phyloP scores from a whole-genome alignment of 2,888 invertebrate genomes.

The Argynnis bischoffii region DNA sequence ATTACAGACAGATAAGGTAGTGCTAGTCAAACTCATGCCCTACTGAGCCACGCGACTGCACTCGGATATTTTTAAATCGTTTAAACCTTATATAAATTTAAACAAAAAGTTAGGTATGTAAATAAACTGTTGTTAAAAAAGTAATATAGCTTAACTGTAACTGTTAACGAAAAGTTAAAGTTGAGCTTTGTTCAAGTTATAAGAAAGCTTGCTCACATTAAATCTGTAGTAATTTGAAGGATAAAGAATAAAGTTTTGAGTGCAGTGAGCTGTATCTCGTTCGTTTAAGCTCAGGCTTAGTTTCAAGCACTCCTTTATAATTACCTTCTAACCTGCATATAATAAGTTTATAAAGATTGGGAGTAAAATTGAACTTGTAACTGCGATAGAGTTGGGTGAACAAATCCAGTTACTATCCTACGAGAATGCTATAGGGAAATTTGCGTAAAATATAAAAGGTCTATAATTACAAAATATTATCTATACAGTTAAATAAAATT shows the following conservation, averaged over 20 bases:
- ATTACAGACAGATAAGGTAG: no score
- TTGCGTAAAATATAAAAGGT: no score
- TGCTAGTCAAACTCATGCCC: no score
- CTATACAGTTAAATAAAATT: no score
- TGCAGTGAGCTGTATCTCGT: constrained; percentile 26
- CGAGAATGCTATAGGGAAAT: not conserved
- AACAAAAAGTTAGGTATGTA: not conserved
- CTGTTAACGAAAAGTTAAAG: constrained; percentile 19
- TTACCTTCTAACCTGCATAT: constrained; percentile 9
- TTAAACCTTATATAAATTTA: not conserved
- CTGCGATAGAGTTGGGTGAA: no score
- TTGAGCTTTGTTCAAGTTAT: constrained; percentile 28
- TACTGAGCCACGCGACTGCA: no score
- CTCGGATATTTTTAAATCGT: not conserved
- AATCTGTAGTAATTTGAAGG: constrained; percentile 26
- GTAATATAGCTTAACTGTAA: constrained; percentile 7
- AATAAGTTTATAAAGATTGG: constrained; percentile 4
- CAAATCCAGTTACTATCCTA: not conserved
- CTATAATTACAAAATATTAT: no score
- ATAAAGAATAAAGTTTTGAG: constrained; percentile 33
- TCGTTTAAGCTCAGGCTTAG: constrained; percentile 14
- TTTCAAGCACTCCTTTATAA: constrained; percentile 21
- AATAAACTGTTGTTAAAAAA: constrained; percentile 9
- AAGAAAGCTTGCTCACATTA: constrained; percentile 32
- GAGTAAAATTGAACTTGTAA: not conserved